Percentiles rank a stretch among this genome's conserved stretches.
Evolutionary conservation across 2,888 invertebrate genomes (phyloP).

Genomic region (Cheilosia grossa): DNA sequence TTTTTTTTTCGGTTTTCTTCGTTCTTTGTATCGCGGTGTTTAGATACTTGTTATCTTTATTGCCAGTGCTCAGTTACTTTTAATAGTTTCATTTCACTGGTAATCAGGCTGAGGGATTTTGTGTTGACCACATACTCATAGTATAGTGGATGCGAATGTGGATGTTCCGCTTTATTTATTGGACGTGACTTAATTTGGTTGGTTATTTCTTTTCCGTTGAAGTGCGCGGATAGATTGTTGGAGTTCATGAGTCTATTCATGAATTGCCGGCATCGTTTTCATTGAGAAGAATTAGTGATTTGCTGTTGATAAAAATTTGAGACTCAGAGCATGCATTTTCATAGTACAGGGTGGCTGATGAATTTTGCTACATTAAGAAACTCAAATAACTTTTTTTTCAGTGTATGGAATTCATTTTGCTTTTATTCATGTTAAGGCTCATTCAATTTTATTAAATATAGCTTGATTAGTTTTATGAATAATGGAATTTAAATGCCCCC

Average conservation of each 20-base stretch:
- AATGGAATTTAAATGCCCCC: too few relatives aligned
- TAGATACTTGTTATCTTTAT: slow-evolving; percentile 62
- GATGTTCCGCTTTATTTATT: slow-evolving; percentile 32
- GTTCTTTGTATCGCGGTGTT: slow-evolving; percentile 48
- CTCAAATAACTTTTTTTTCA: too few relatives aligned
- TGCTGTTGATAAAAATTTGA: too few relatives aligned
- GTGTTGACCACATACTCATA: background rate
- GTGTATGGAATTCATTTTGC: too few relatives aligned
- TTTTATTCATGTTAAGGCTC: too few relatives aligned
- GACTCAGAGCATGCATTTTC: too few relatives aligned
- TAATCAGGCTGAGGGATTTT: slow-evolving; percentile 42
- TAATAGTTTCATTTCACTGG: slow-evolving; percentile 72
- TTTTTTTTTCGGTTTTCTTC: slow-evolving; percentile 9
- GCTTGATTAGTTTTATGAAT: too few relatives aligned
- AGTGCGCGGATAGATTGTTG: slow-evolving; percentile 11
- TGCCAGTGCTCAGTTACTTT: slow-evolving; percentile 67
- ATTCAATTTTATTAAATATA: too few relatives aligned
- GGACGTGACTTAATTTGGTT: slow-evolving; percentile 57
- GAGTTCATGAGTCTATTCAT: slow-evolving; percentile 5
- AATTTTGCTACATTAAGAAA: too few relatives aligned
- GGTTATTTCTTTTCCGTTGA: slow-evolving; percentile 37
- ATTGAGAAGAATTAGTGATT: too few relatives aligned
- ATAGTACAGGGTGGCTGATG: too few relatives aligned
- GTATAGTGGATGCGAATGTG: background rate
- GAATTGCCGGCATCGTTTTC: background rate